Percentiles rank a stretch among this genome's conserved stretches.
Evolutionary conservation across 2,888 invertebrate species (phyloP).

Genomic region (Portevinia maculata): DNA sequence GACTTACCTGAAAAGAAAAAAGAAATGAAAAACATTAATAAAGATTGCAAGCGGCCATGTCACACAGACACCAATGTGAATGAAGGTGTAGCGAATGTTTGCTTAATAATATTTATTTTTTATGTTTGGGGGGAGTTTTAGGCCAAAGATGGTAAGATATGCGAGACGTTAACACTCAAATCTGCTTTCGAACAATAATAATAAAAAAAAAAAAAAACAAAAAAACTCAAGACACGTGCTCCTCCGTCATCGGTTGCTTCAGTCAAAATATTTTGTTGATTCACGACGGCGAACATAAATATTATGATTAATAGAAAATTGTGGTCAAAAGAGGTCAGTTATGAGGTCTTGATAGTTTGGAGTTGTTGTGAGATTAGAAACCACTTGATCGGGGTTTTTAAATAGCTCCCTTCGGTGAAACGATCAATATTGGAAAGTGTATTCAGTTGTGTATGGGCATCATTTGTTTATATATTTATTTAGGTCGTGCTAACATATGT

Average conservation of each 20-base stretch:
- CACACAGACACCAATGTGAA: conserved; percentile 13
- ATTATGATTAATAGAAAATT: conserved; percentile 4
- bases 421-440: too few species aligned
- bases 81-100: conserved; percentile 45
- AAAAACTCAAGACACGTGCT: not conserved
- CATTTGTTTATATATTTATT: too few species aligned
- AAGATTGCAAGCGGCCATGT: conserved; percentile 38
- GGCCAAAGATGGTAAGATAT: conserved; percentile 1
- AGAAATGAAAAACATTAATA: conserved; percentile 55
- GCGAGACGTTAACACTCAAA: not conserved
- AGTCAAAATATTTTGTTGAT: not conserved
- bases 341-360: not conserved
- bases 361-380: not conserved
- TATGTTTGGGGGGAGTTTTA: not conserved
- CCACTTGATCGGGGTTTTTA: too few species aligned
- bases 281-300: not conserved
- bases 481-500: too few species aligned
- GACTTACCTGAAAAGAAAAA: conserved; percentile 54
- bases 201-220: not conserved
- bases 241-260: not conserved
- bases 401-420: too few species aligned
- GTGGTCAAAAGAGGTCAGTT: conserved; percentile 8
- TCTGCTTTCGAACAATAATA: not conserved
- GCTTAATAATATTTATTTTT: conserved; percentile 12
- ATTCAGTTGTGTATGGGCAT: too few species aligned